Conservation (phyloP, 1,140 invertebrate genomes). For the Euschistus heros region DNA sequence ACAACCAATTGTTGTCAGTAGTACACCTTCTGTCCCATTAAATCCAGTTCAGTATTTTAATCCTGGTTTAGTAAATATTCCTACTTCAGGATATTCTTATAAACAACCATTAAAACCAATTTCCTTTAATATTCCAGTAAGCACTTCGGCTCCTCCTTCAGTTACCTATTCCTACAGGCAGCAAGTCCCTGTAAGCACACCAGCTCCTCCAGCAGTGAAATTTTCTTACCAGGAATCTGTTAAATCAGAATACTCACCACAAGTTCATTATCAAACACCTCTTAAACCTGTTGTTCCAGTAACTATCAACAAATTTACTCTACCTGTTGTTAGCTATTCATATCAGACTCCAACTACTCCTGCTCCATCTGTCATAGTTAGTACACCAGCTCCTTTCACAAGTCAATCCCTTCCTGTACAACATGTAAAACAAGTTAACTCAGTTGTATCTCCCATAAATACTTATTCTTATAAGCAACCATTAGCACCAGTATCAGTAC, state of each 20-base stretch:
- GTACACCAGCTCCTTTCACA: too few relatives aligned
- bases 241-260: not conserved
- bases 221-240: not conserved
- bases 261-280: not conserved
- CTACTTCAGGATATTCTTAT: conserved; percentile 11
- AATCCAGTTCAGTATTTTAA: conserved; percentile 30
- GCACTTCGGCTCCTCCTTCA: conserved; percentile 19
- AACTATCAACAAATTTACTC: conserved; percentile 28
- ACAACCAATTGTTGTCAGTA: conserved; percentile 1
- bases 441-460: too few relatives aligned
- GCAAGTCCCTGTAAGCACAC: conserved; percentile 6
- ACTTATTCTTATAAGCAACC: too few relatives aligned
- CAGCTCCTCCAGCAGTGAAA: not conserved
- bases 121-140: not conserved
- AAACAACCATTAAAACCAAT: not conserved
- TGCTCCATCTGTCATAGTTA: too few relatives aligned
- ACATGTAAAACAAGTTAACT: too few relatives aligned
- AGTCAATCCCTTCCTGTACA: too few relatives aligned
- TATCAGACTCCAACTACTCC: conserved; percentile 6
- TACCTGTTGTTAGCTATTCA: conserved; percentile 26
- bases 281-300: too few relatives aligned
- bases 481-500: too few relatives aligned
- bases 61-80: not conserved
- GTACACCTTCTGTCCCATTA: conserved; percentile 29
- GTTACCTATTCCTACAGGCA: conserved; percentile 20